Conservation (phyloP, 1,140 invertebrate genomes). For the Hycleus phaleratus region DNA sequence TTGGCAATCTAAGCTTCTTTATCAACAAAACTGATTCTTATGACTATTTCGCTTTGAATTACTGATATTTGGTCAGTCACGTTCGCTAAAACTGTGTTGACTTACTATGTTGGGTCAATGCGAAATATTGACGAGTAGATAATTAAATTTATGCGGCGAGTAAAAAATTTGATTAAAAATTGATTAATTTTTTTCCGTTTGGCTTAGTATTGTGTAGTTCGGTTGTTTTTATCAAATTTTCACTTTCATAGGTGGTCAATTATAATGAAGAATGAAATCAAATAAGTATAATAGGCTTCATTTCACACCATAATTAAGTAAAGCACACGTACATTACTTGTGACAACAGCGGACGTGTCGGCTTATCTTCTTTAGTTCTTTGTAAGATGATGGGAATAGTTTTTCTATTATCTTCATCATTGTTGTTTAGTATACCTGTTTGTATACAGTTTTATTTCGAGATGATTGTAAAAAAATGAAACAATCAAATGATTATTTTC, state of each 20-base stretch:
- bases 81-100: too few species aligned
- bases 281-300: constrained; percentile 15
- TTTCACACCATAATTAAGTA: constrained; percentile 16
- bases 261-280: constrained; percentile 11
- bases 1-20: too few species aligned
- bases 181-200: constrained; percentile 9
- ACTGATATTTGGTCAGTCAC: too few species aligned
- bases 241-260: constrained; percentile 14
- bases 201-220: constrained; percentile 4
- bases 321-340: constrained; percentile 15
- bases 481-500: too few species aligned
- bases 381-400: constrained; percentile 8
- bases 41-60: too few species aligned
- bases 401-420: constrained; percentile 16
- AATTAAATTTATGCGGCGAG: neutral
- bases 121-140: too few species aligned
- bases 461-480: neutral
- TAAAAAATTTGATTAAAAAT: constrained; percentile 7
- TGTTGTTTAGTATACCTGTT: constrained; percentile 13
- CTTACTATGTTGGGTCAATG: too few species aligned
- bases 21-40: too few species aligned
- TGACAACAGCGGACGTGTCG: constrained; percentile 14
- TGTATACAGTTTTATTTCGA: constrained; percentile 10
- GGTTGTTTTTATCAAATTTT: constrained; percentile 10
- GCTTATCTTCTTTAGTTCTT: constrained; percentile 13